Conservation (phyloP, 2,113 vertebrate genomes). For the Myodes glareolus region DNA sequence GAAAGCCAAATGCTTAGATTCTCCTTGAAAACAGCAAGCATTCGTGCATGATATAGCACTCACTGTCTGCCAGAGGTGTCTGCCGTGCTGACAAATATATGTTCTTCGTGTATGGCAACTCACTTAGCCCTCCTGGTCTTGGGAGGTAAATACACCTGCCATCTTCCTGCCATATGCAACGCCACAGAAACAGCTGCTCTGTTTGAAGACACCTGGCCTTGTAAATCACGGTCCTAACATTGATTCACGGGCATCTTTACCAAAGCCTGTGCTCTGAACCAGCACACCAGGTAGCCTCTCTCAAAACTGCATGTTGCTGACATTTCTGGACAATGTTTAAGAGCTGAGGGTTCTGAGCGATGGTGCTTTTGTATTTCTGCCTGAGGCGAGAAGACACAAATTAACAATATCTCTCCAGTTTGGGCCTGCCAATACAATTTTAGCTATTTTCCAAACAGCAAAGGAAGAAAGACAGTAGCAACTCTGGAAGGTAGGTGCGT, state of each 20-base stretch:
- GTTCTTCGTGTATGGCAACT: background rate
- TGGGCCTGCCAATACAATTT: background rate
- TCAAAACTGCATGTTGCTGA: conserved; percentile 8
- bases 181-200: background rate
- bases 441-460: conserved; percentile 24
- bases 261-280: background rate
- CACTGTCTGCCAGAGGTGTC: background rate
- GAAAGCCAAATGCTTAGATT: background rate
- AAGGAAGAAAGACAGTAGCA: background rate
- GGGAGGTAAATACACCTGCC: background rate
- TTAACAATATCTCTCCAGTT: background rate
- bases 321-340: background rate
- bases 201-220: background rate
- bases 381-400: background rate
- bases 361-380: background rate
- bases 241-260: background rate
- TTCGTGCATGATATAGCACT: background rate
- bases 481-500: background rate
- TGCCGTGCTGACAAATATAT: background rate
- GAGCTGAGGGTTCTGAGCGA: background rate
- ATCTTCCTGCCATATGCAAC: background rate
- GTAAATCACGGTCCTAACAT: background rate
- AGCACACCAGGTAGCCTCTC: background rate
- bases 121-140: background rate
- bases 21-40: conserved; percentile 11